Evolutionary conservation across 2,888 invertebrate genomes (phyloP).

Genomic region (Molanna angustata): DNA sequence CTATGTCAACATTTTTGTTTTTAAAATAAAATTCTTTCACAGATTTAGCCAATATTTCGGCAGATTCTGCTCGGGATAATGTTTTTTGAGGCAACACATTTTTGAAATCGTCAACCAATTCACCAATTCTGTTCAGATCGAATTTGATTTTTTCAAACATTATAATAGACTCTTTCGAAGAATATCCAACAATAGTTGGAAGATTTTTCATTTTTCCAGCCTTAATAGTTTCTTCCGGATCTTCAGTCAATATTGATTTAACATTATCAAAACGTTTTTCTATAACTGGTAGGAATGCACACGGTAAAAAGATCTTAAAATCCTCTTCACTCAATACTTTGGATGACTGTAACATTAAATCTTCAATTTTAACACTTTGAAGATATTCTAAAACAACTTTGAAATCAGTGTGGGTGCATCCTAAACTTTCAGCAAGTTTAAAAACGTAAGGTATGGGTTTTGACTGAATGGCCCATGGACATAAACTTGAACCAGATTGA

Average conservation of each 20-base stretch:
- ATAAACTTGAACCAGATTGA: conserved; percentile 21
- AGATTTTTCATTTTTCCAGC: conserved; percentile 37
- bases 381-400: conserved; percentile 20
- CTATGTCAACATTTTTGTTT: conserved; percentile 26
- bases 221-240: conserved; percentile 15
- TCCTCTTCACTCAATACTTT: conserved; percentile 11
- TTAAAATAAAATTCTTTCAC: conserved; percentile 36
- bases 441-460: conserved; percentile 10
- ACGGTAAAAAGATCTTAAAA: conserved; percentile 6
- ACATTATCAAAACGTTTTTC: conserved; percentile 16
- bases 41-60: conserved; percentile 1
- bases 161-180: conserved; percentile 40
- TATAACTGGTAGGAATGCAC: conserved; percentile 23
- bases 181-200: conserved; percentile 43
- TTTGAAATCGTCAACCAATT: conserved; percentile 34
- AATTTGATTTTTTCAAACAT: conserved; percentile 29
- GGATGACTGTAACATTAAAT: conserved; percentile 8
- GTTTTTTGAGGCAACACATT: conserved; percentile 35
- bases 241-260: conserved; percentile 13
- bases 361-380: conserved; percentile 12
- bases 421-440: conserved; percentile 14
- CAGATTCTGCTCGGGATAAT: not conserved
- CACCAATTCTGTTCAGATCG: conserved; percentile 20
- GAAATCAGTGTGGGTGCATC: conserved; percentile 5
- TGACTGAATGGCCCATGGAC: conserved; percentile 18